Base-by-base conservation (phyloP, 2,888 invertebrate genomes). In the Xanthorhoe spadicearia region DNA sequence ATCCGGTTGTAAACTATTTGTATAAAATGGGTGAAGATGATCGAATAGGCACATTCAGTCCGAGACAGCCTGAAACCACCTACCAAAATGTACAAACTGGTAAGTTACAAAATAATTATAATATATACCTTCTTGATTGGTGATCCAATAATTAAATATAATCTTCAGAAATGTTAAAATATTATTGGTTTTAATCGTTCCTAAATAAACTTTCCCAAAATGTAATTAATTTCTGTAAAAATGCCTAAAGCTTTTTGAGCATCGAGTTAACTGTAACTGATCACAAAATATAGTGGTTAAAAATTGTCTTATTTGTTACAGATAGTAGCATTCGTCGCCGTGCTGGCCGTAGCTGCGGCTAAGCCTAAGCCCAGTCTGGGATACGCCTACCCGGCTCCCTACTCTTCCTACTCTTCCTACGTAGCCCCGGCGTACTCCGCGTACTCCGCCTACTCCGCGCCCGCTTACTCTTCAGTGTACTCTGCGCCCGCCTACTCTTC, bases 331-430 rank as follows among this genome's bases (percentile, higher is more conserved):
- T 75, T 85, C 66, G 77, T 81, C 70, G 77, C 81, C 71, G 69
- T 83, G 67, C 69, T 85, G 83, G 81, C 90, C 79, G 38, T 90
- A 77, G 72, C 87, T 79, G 76, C 87, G 80, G 83, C 91, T 79
- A 81, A 89, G 82, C 67, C 91, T 79, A 81, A 89, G 82, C 67
- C 90, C 35, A 63, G 68, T 57, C 61, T 58, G 17, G 71, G 64
- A 48, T 54, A 69, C 67, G 0, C 54, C 51, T 65, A 65, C 60
- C 7, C 59, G 59, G 53, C 64, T 58, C 55, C 66, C 17, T 55
- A 54, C 23, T 60, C 67, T 46, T 61, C 63, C 49, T 52, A 61
- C 61, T 60, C 67, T 46, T 61, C 63, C 49, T 52, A 61, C 61
- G 57, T 61, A 53, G 66, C 55, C 13, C 59, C 66, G 32, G 49